Conservation (phyloP, 2,888 invertebrate genomes). For the Hydraecia micacea region DNA sequence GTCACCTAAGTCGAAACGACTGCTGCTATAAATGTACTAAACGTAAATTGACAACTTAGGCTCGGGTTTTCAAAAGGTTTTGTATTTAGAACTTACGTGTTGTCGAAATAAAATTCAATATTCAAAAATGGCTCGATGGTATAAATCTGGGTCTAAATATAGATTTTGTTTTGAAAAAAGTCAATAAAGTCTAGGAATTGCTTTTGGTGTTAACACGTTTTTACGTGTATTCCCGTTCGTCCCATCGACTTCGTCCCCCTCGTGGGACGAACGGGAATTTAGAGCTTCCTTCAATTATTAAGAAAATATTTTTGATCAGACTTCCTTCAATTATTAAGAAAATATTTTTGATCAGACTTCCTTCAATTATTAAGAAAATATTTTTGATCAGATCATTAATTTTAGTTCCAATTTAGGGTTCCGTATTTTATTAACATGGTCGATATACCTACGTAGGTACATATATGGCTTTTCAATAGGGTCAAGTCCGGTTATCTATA, state of each 20-base stretch:
- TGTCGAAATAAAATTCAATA: neutral
- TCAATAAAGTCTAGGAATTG: no score
- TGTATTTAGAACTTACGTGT: neutral
- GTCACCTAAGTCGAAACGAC: no score
- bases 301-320: no score
- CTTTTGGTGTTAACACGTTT: no score
- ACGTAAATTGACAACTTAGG: neutral
- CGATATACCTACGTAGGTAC: neutral
- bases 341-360: no score
- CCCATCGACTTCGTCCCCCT: no score
- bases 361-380: neutral
- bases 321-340: no score
- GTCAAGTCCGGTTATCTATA: neutral
- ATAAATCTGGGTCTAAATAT: neutral
- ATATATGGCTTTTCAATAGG: neutral
- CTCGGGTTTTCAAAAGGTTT: no score
- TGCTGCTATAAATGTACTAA: neutral
- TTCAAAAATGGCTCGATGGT: neutral
- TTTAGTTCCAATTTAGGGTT: neutral
- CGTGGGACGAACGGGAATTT: no score
- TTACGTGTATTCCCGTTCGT: no score
- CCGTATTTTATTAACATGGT: neutral
- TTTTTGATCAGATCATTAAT: neutral
- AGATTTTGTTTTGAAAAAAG: no score
- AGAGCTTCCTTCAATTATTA: no score